Evolutionary conservation across 2,888 invertebrate genomes (phyloP), one percentile per base, ranked within the genome.

Genomic region (Caenorhabditis uteleia): DNA sequence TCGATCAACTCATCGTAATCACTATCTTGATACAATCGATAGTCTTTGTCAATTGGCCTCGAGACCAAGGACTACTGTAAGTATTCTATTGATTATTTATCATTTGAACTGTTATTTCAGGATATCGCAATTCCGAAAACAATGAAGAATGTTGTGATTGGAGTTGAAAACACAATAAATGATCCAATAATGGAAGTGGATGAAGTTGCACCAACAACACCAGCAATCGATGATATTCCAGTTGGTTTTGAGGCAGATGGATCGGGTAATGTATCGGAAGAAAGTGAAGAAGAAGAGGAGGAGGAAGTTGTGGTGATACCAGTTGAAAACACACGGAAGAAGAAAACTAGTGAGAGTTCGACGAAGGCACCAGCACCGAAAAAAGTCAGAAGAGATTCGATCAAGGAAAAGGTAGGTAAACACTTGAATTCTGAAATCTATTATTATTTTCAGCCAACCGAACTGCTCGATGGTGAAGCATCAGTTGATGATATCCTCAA

Each of bases 401-500:
- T 33, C 8, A 26, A 26, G 6, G 51, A 62, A 18, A 45, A 48
- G 31, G 45, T 45, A 6, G 16, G 45, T 31, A 14, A 5, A 42
- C n/a, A 27, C 18, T 44, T 44, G n/a, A 18, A 2, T 25, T 21
- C 36, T 44, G 5, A 21, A 47, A 34, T 25, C 23, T 25, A 5
- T 20, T n/a, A 4, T 2, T 25, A 40, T 16, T 38, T 49, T 21
- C 26, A 49, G 40, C 36, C 45, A 23, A 62, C 62, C n/a, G 18
- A 55, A n/a, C 61, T 74, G 4, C 38, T 55, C 25, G 68, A 67
- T 6, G 74, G 74, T 16, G 74, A 74, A 43, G 55, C 65, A n/a
- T 70, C 68, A 3, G 68, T 70, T 1, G 70, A 70, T 16, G 74
- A 74, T 21, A 74, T 74, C 40, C 51, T 74, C 16, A 55, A 59